phyloP scores from a whole-genome alignment of 35 echinoderm and acorn worm genomes.

The Amphiura filiformis region DNA sequence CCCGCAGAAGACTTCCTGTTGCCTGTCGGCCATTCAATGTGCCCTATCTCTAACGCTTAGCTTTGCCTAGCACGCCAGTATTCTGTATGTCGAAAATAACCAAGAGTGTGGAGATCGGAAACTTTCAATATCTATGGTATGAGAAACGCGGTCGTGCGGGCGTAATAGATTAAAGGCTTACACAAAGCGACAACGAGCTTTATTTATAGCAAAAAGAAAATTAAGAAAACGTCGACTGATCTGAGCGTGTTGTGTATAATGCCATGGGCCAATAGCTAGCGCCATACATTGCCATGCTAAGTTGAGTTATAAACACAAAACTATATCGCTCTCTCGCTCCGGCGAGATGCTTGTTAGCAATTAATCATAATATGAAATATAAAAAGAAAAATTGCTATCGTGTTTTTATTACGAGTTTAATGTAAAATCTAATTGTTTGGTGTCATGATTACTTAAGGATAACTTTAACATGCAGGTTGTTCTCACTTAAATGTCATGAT shows the following conservation, averaged over 20 bases:
- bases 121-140: slow-evolving; percentile 1
- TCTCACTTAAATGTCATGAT: too few species aligned
- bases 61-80: not conserved
- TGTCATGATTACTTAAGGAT: too few species aligned
- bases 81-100: not conserved
- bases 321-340: too few species aligned
- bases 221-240: not conserved
- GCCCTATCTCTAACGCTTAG: not conserved
- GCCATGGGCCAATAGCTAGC: not conserved
- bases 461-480: too few species aligned
- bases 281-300: too few species aligned
- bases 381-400: too few species aligned
- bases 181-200: slow-evolving; percentile 10
- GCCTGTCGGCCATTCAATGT: not conserved
- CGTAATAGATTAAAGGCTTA: not conserved
- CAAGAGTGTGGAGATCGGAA: not conserved
- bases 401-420: too few species aligned
- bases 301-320: too few species aligned
- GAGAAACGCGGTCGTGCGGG: slow-evolving; percentile 3
- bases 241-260: not conserved
- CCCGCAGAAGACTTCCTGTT: not conserved
- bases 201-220: slow-evolving; percentile 5
- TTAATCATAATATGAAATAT: too few species aligned
- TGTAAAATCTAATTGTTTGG: too few species aligned
- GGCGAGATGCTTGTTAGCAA: too few species aligned